Evolutionary conservation across 2,888 invertebrate genomes (phyloP).

Genomic region (Tiliacea aurago): DNA sequence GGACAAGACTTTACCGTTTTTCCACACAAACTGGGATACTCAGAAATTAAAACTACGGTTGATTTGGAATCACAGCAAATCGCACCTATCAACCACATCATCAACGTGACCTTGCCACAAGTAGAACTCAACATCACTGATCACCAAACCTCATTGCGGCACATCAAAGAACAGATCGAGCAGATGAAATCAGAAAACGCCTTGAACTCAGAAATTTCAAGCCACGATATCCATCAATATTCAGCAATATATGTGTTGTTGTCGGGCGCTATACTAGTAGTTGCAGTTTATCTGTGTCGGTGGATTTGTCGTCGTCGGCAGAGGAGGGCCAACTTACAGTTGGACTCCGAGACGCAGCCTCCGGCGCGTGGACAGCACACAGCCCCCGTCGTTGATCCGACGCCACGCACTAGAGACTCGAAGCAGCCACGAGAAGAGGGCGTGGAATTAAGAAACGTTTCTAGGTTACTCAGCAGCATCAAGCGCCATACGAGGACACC

Average conservation of each 20-base stretch:
- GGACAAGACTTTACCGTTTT: no score
- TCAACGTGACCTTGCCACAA: background rate
- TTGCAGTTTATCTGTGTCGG: background rate
- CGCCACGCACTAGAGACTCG: background rate
- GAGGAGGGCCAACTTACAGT: background rate
- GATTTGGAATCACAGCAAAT: no score
- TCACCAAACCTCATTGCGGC: background rate
- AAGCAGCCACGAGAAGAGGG: background rate
- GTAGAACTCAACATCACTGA: background rate
- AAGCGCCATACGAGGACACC: background rate
- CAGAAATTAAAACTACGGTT: no score
- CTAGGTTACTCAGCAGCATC: no score
- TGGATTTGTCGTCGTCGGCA: background rate
- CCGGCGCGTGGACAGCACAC: background rate
- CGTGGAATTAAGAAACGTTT: no score
- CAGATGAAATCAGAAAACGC: no score
- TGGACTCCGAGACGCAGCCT: background rate
- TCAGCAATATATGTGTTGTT: background rate
- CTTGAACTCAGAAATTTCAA: background rate
- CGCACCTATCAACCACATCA: no score
- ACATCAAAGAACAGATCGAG: background rate
- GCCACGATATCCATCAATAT: background rate
- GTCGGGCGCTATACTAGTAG: background rate
- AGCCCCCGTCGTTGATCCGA: background rate
- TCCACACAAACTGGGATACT: no score